Conservation (phyloP, 2,888 invertebrate species). For the Cephus pygmeus region DNA sequence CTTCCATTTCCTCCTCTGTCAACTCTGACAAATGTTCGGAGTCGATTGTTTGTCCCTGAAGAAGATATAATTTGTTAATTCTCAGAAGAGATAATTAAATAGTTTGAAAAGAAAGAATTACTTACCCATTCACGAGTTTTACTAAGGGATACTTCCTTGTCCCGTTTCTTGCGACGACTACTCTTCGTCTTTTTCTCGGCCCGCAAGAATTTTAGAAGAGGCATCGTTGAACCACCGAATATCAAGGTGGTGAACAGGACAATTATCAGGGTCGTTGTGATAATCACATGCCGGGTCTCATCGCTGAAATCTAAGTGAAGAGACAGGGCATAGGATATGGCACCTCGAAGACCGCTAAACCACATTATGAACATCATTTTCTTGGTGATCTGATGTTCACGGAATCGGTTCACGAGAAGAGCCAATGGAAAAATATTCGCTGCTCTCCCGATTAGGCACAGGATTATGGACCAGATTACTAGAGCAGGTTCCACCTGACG, state of each 20-base stretch:
- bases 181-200: constrained; percentile 72
- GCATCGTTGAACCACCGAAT: constrained; percentile 98
- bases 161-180: constrained; percentile 73
- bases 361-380: constrained; percentile 99
- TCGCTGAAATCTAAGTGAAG: constrained; percentile 94
- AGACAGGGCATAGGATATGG: constrained; percentile 97
- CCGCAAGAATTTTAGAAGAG: constrained; percentile 91
- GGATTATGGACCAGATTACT: constrained; percentile 93
- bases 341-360: constrained; percentile 97
- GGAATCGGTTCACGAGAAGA: constrained; percentile 92
- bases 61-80: constrained; percentile 15
- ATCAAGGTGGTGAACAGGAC: constrained; percentile 95
- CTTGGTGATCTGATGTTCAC: constrained; percentile 96
- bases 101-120: background rate
- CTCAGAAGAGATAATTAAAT: background rate
- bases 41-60: constrained; percentile 87
- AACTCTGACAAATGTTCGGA: constrained; percentile 93
- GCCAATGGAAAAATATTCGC: constrained; percentile 97
- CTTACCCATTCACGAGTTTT: constrained; percentile 96
- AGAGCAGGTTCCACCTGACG: constrained; percentile 79
- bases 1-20: constrained; percentile 93
- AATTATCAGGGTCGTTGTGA: constrained; percentile 97
- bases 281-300: constrained; percentile 95
- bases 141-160: constrained; percentile 90
- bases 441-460: constrained; percentile 93